Percentiles rank a stretch among this genome's conserved stretches.
These are phyloP conservation scores for Rhinatrema bivittatum DNA, from an alignment of 2,797 vertebrate genomes.

Conservation along the genomic window DNA sequence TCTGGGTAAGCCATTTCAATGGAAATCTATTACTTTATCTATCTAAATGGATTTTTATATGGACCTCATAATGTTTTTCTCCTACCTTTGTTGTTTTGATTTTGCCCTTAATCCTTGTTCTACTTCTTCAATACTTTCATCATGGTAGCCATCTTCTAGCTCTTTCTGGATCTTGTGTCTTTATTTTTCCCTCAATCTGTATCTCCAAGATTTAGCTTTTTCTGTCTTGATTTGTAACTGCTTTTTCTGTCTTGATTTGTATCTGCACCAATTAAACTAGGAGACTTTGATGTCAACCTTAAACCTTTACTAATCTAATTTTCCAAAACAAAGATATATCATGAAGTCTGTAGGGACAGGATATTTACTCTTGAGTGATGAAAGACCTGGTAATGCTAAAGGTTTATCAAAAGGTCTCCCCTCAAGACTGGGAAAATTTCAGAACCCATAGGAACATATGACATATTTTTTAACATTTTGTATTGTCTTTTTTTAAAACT, in stretches of 20 bases:
- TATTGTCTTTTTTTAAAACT: neutral
- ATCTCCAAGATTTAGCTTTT: slow-evolving; percentile 13
- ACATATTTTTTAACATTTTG: neutral
- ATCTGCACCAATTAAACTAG: slow-evolving; percentile 10
- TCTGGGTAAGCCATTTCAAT: too few species aligned
- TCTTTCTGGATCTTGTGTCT: too few species aligned
- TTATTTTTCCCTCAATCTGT: too few species aligned
- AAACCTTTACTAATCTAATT: slow-evolving; percentile 16
- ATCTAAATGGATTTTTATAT: too few species aligned
- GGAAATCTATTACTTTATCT: too few species aligned
- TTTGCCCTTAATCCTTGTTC: too few species aligned
- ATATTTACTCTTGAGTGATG: slow-evolving; percentile 2
- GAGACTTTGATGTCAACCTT: slow-evolving; percentile 5
- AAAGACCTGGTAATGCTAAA: slow-evolving; percentile 2
- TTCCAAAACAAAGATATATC: neutral
- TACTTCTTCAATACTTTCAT: too few species aligned
- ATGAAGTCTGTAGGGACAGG: slow-evolving; percentile 3
- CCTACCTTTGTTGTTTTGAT: too few species aligned
- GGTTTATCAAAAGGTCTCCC: slow-evolving; percentile 16
- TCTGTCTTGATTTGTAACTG: slow-evolving; percentile 14
- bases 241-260: slow-evolving; percentile 10
- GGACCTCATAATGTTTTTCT: too few species aligned
- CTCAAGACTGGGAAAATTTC: slow-evolving; percentile 4
- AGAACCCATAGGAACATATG: neutral
- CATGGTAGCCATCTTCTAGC: too few species aligned